phyloP scores from a whole-genome alignment of 2,888 invertebrate species.

The Hypomecis atomaria region DNA sequence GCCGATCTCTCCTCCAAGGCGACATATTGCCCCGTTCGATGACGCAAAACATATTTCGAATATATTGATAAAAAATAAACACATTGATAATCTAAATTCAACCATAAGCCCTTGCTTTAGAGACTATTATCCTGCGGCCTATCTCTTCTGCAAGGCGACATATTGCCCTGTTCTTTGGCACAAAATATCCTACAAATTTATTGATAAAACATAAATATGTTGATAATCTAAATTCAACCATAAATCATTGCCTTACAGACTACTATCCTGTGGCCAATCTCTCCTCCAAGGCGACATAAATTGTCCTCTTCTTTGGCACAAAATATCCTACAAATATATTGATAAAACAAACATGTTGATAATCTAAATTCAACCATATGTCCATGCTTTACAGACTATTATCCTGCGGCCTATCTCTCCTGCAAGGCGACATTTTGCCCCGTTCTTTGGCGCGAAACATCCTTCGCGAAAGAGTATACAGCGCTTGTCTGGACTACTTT shows the following conservation, averaged over 20 bases:
- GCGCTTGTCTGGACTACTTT: conserved; percentile 97
- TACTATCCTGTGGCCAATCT: conserved; percentile 93
- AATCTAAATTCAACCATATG: conserved; percentile 5
- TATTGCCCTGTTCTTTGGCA: too few species aligned
- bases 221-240: neutral
- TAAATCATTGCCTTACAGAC: conserved; percentile 69
- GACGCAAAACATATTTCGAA: too few species aligned
- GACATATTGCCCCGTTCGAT: too few species aligned
- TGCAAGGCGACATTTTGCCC: conserved; percentile 96
- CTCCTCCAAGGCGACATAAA: too few species aligned
- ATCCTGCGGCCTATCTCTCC: conserved; percentile 94
- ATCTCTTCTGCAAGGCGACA: too few species aligned
- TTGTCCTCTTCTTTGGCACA: too few species aligned
- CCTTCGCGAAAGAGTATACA: conserved; percentile 97
- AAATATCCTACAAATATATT: too few species aligned
- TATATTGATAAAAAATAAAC: neutral
- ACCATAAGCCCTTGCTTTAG: conserved; percentile 38
- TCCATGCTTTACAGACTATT: conserved; percentile 85
- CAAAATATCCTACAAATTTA: too few species aligned
- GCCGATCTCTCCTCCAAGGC: conserved; percentile 74
- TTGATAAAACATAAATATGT: neutral
- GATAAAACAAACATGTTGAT: neutral
- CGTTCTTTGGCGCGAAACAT: conserved; percentile 96
- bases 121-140: conserved; percentile 96
- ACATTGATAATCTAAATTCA: neutral